Evolutionary conservation across 2,888 invertebrate genomes (phyloP), one percentile per base, ranked within the genome.

Genomic region (Lypha dubia): DNA sequence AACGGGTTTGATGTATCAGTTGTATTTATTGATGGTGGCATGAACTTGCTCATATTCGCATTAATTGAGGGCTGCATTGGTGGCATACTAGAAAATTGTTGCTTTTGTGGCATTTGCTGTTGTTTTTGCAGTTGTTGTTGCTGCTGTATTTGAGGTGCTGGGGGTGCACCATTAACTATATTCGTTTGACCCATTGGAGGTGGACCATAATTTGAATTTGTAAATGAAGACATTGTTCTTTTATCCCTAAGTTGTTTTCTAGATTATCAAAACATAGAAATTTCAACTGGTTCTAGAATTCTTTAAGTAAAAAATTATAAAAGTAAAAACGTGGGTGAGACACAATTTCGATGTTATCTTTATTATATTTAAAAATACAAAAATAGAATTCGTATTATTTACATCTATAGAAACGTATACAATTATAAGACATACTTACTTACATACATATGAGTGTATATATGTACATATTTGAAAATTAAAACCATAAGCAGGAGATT

Each of bases 141-240:
- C 22, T 85, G 82, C 22, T 86, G 86, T n/a, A 81, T 83, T 63
- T 85, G 86, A 28, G 58, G 63, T 56, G 70, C n/a, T 28, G 85
- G 77, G 56, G 87, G 87, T 65, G 88, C 88, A 35, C 90, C 90
- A 86, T 90, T 90, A 1, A 88, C 83, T 83, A 89, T 76, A 85
- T 87, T 87, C 32, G 76, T 85, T 65, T 88, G 87, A 41, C 86
- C 88, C 80, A 86, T 87, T 77, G 86, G 79, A 51, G 88, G 86
- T 67, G 87, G 86, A 62, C 86, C 84, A 80, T 86, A 87, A 83
- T 87, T 87, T 60, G 87, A 68, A 81, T 87, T 87, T 60, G 87
- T 70, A 86, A 87, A 87, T 77, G 87, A 86, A 75, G 89, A 89
- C 89, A 89, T 89, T 73, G 41, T 87, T n/a, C n/a, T n/a, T 51